Percentiles rank a stretch among this genome's conserved stretches.
phyloP scores from a whole-genome alignment of 2,888 invertebrate species.

The Drosophila macrospina region DNA sequence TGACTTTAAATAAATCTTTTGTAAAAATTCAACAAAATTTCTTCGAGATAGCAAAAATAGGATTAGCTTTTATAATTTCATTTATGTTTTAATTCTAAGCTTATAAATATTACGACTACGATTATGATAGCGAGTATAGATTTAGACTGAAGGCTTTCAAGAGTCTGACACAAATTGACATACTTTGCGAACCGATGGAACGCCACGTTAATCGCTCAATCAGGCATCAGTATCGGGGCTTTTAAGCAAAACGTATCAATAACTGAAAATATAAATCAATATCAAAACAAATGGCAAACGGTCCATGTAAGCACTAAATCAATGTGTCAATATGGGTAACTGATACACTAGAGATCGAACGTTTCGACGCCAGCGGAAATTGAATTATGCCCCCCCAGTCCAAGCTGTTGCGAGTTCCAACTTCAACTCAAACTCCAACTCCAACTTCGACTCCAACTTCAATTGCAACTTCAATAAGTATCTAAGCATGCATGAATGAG shows the following conservation, averaged over 20 bases:
- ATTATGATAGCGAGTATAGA: too few relatives aligned
- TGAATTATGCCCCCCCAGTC: constrained; percentile 72
- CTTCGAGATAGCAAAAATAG: too few relatives aligned
- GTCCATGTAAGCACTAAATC: constrained; percentile 79
- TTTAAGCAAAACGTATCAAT: constrained; percentile 68
- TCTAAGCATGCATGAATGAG: constrained; percentile 75
- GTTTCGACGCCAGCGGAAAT: constrained; percentile 65
- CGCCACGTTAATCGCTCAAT: constrained; percentile 70
- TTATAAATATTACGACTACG: constrained; percentile 6
- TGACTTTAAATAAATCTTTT: too few relatives aligned
- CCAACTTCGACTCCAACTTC: constrained; percentile 24
- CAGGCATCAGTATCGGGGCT: constrained; percentile 37
- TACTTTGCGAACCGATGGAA: constrained; percentile 56
- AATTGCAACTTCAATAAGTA: constrained; percentile 37
- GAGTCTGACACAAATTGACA: constrained; percentile 71
- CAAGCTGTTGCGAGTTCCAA: constrained; percentile 26
- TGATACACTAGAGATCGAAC: constrained; percentile 66
- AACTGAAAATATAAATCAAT: constrained; percentile 79
- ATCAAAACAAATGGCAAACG: constrained; percentile 74
- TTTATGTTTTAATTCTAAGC: too few relatives aligned
- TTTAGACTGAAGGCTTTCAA: constrained; percentile 71
- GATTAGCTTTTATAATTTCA: too few relatives aligned
- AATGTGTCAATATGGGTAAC: constrained; percentile 79
- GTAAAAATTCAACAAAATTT: too few relatives aligned
- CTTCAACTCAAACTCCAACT: constrained; percentile 18